Evolutionary conservation across 2,888 invertebrate species (phyloP).

Genomic region (Actias luna): DNA sequence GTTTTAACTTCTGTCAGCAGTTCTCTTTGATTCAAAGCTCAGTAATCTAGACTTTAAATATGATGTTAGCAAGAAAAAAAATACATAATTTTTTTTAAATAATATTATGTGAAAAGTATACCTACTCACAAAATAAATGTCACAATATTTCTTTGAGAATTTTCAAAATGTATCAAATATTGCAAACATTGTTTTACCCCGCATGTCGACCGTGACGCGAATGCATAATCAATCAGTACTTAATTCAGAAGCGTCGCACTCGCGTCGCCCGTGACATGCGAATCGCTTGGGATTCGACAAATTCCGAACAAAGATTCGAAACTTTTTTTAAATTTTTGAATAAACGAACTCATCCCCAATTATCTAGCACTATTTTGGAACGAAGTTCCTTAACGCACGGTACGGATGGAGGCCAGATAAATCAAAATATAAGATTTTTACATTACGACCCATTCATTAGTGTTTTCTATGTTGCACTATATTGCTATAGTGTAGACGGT

Average conservation of each 20-base stretch:
- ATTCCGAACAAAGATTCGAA: slow-evolving; percentile 67
- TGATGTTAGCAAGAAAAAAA: neutral
- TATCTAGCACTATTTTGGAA: neutral
- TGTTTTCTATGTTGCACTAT: no score
- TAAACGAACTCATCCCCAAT: slow-evolving; percentile 20
- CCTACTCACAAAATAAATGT: neutral
- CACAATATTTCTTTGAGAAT: neutral
- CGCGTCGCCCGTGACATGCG: slow-evolving; percentile 52
- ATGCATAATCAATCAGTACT: slow-evolving; percentile 81
- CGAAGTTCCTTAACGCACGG: no score
- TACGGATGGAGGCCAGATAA: no score
- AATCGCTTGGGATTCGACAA: slow-evolving; percentile 68
- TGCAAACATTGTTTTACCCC: slow-evolving; percentile 54
- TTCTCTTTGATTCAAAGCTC: no score
- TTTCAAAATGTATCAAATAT: slow-evolving; percentile 22
- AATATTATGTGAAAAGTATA: neutral
- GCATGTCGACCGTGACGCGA: slow-evolving; percentile 66
- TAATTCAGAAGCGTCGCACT: slow-evolving; percentile 63
- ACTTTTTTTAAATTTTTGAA: slow-evolving; percentile 57
- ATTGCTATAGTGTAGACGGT: no score
- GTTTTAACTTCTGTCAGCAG: no score
- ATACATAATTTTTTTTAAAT: neutral
- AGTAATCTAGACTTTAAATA: no score
- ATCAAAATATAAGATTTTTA: no score
- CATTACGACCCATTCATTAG: no score